Conservation (phyloP, 1,140 invertebrate genomes). For the Venustaconcha ellipsiformis region DNA sequence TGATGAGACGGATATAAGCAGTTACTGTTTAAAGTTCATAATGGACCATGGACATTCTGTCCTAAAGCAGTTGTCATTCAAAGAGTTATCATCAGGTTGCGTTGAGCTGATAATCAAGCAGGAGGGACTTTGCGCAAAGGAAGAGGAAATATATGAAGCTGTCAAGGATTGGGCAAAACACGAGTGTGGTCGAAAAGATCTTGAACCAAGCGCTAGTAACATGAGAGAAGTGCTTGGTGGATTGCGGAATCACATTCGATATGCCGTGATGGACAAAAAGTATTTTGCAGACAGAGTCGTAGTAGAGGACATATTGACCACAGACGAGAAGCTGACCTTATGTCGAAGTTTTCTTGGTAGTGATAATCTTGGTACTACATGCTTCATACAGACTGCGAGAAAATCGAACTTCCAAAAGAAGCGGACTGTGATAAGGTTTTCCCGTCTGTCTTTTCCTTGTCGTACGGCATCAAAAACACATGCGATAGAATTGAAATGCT, state of each 20-base stretch:
- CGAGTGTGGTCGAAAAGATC: slow-evolving; percentile 23
- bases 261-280: too few relatives aligned
- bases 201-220: slow-evolving; percentile 10
- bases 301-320: too few relatives aligned
- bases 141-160: slow-evolving; percentile 5
- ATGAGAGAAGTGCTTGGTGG: neutral
- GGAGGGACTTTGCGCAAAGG: slow-evolving; percentile 22
- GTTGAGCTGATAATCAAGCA: slow-evolving; percentile 21
- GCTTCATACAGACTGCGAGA: too few relatives aligned
- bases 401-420: too few relatives aligned
- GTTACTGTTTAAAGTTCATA: slow-evolving; percentile 25
- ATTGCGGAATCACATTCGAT: too few relatives aligned
- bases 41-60: slow-evolving; percentile 25
- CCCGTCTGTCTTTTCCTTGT: too few relatives aligned
- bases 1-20: slow-evolving; percentile 20
- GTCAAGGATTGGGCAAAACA: slow-evolving; percentile 13
- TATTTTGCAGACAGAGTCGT: too few relatives aligned
- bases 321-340: slow-evolving; percentile 3
- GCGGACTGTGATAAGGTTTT: too few relatives aligned
- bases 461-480: too few relatives aligned
- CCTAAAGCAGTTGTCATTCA: slow-evolving; percentile 13
- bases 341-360: too few relatives aligned
- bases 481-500: too few relatives aligned
- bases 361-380: too few relatives aligned
- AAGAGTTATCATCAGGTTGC: slow-evolving; percentile 23